These are phyloP conservation scores for Hydractinia symbiolongicarpus DNA, from an alignment of 30 jellyfish, hydroid and myxozoan genomes.

Conservation along the genomic window DNA sequence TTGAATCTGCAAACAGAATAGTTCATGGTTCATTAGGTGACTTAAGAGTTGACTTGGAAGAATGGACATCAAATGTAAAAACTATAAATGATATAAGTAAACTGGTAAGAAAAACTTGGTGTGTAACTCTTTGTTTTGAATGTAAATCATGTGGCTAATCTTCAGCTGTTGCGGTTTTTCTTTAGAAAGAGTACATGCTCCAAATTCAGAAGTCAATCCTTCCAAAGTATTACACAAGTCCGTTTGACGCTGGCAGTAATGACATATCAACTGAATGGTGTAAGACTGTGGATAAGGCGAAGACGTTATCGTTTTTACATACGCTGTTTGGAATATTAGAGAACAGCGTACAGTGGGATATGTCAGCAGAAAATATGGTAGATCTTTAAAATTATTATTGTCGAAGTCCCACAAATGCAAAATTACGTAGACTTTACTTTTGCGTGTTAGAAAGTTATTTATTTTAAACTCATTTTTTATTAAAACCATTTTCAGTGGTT, in stretches of 20 bases:
- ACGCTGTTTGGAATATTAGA: constrained; percentile 75
- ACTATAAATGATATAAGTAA: constrained; percentile 41
- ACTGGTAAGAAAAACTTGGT: constrained; percentile 33
- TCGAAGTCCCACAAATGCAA: too few relatives aligned
- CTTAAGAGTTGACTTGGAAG: constrained; percentile 37
- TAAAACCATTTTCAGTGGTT: too few relatives aligned
- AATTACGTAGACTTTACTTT: too few relatives aligned
- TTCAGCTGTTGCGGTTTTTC: background rate
- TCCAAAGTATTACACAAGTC: constrained; percentile 43
- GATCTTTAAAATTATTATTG: background rate
- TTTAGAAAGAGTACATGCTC: constrained; percentile 47
- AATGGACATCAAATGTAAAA: constrained; percentile 51
- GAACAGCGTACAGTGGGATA: constrained; percentile 83
- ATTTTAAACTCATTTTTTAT: too few relatives aligned
- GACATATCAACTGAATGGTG: constrained; percentile 51
- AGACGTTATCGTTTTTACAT: constrained; percentile 64
- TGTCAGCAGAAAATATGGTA: constrained; percentile 75
- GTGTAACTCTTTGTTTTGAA: background rate
- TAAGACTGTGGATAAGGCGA: constrained; percentile 47
- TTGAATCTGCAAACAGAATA: constrained; percentile 63
- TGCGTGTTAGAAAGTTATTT: too few relatives aligned
- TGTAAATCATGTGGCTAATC: background rate
- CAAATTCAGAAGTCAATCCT: constrained; percentile 63
- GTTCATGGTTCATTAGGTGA: constrained; percentile 70
- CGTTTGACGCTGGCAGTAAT: constrained; percentile 27